A percentile compares a stretch with the other conserved stretches of the same genome.
These are phyloP conservation scores for Heliothis peltigera DNA, from an alignment of 2,888 invertebrate species.

Conservation along the genomic window DNA sequence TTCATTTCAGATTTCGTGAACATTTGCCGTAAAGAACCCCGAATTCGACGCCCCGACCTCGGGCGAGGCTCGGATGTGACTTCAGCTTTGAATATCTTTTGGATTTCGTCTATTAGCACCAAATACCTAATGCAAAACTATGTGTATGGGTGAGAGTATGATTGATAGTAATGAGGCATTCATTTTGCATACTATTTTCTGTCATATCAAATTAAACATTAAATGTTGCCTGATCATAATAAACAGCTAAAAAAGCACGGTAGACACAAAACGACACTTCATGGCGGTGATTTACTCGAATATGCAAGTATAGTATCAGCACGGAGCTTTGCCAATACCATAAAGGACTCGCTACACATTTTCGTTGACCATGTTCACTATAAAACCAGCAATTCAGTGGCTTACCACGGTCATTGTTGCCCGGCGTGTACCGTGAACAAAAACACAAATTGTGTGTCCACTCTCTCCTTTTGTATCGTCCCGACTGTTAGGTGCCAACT, in stretches of 20 bases:
- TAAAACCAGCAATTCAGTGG: conserved; percentile 61
- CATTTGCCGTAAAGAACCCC: conserved; percentile 5
- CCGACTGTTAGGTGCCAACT: conserved; percentile 58
- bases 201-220: neutral
- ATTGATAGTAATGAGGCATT: too few species aligned
- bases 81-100: too few species aligned
- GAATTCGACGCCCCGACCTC: too few species aligned
- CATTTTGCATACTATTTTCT: neutral
- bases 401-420: conserved; percentile 55
- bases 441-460: conserved; percentile 50
- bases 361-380: conserved; percentile 57
- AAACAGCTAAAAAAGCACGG: conserved; percentile 9
- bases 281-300: conserved; percentile 42
- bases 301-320: conserved; percentile 49
- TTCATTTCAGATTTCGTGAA: conserved; percentile 34
- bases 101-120: too few species aligned
- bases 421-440: conserved; percentile 49
- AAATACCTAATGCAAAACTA: too few species aligned
- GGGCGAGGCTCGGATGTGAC: too few species aligned
- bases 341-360: conserved; percentile 58
- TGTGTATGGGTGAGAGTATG: too few species aligned
- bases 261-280: conserved; percentile 35
- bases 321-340: conserved; percentile 55
- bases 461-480: conserved; percentile 52
- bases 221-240: conserved; percentile 1